A percentile compares a stretch with the other conserved stretches of the same genome.
These are phyloP conservation scores for Rhinoptilus africanus DNA, from an alignment of 2,113 vertebrate species.

Conservation along the genomic window DNA sequence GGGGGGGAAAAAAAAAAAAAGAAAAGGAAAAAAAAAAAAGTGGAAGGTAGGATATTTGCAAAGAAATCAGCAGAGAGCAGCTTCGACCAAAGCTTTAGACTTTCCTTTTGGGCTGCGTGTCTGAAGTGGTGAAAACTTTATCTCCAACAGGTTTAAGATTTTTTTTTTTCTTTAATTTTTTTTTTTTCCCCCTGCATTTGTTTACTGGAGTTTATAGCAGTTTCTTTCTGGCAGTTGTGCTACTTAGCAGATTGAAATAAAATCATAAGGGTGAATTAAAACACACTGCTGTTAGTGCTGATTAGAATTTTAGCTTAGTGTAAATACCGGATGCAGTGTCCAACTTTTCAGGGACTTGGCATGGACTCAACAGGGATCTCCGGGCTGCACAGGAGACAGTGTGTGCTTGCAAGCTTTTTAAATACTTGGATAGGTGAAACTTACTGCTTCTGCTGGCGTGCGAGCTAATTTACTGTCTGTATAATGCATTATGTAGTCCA, in stretches of 20 bases:
- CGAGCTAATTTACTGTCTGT: constrained; percentile 43
- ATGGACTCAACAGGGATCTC: constrained; percentile 78
- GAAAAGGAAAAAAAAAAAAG: no score
- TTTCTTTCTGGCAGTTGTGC: constrained; percentile 83
- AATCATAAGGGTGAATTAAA: constrained; percentile 86
- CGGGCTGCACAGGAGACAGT: constrained; percentile 75
- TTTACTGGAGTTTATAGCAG: constrained; percentile 83
- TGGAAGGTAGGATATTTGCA: constrained; percentile 23
- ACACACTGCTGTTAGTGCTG: constrained; percentile 80
- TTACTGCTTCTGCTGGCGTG: constrained; percentile 48
- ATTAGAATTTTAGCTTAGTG: constrained; percentile 83
- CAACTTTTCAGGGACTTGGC: constrained; percentile 85
- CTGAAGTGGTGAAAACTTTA: constrained; percentile 70
- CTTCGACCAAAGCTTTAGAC: constrained; percentile 15
- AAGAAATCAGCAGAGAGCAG: constrained; percentile 38
- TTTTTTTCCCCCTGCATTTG: constrained; percentile 70
- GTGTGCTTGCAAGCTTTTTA: constrained; percentile 73
- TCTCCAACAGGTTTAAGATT: constrained; percentile 67
- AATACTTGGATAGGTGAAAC: constrained; percentile 75
- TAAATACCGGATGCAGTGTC: constrained; percentile 86
- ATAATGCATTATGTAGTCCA: constrained; percentile 29
- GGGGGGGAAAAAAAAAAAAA: not conserved
- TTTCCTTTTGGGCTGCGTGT: constrained; percentile 52
- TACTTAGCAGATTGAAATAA: constrained; percentile 85
- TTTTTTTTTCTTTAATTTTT: constrained; percentile 7